A percentile compares a stretch with the other conserved stretches of the same genome.
phyloP scores from a whole-genome alignment of 2,113 vertebrate genomes.

The Rafetus swinhoei region DNA sequence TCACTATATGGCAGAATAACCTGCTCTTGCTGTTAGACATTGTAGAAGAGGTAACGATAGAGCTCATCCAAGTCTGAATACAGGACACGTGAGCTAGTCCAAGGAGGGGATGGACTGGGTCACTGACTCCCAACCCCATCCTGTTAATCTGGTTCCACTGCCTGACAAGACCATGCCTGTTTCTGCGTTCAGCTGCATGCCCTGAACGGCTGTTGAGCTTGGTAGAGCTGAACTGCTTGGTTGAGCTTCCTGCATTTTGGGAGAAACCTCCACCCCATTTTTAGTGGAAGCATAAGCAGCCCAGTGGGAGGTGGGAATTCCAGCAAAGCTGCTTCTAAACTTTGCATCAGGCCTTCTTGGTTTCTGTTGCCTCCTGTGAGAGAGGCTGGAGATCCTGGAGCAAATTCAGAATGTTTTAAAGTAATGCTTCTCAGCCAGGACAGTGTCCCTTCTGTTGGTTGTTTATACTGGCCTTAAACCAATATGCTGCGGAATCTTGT shows the following conservation, averaged over 20 bases:
- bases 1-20: not conserved
- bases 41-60: not conserved
- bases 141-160: not conserved
- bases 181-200: not conserved
- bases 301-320: not conserved
- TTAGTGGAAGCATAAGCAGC: not conserved
- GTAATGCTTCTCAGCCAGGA: not conserved
- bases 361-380: too few relatives aligned
- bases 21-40: not conserved
- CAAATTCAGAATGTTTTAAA: not conserved
- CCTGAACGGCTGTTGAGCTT: not conserved
- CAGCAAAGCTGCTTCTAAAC: not conserved
- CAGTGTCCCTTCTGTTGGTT: not conserved
- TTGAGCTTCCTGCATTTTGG: not conserved
- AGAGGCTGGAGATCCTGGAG: too few relatives aligned
- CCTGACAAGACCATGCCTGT: not conserved
- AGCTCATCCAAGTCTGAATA: not conserved
- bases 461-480: not conserved
- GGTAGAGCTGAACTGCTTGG: not conserved
- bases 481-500: not conserved
- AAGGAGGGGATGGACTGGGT: not conserved
- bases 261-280: rapidly evolving
- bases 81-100: not conserved
- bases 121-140: not conserved
- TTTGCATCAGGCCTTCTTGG: too few relatives aligned